phyloP scores from a whole-genome alignment of 2,888 invertebrate genomes.

The Drosophila meridionalis region DNA sequence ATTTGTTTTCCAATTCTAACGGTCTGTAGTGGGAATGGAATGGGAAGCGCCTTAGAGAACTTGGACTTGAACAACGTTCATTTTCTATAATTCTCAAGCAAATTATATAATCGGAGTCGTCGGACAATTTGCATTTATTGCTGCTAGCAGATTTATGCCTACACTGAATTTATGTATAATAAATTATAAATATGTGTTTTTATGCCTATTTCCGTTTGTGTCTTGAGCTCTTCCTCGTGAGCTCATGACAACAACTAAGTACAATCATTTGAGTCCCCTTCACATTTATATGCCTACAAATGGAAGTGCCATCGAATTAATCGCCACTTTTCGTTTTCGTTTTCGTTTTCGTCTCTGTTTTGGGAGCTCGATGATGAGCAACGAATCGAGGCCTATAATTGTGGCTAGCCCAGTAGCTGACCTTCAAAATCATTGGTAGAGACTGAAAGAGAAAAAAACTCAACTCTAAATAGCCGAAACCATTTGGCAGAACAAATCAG shows the following conservation, averaged over 20 bases:
- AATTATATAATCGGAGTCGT: slow-evolving; percentile 22
- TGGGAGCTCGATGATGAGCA: slow-evolving; percentile 42
- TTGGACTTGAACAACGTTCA: slow-evolving; percentile 2
- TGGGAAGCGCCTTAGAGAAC: neutral
- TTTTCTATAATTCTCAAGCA: neutral
- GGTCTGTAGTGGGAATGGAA: neutral
- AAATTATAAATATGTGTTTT: slow-evolving; percentile 51
- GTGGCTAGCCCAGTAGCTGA: slow-evolving; percentile 45
- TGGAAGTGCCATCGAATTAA: slow-evolving; percentile 77
- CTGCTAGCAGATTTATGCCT: slow-evolving; percentile 36
- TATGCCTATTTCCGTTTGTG: slow-evolving; percentile 31
- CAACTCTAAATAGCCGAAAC: slow-evolving; percentile 36
- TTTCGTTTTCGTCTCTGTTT: neutral
- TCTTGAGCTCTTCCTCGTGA: slow-evolving; percentile 37
- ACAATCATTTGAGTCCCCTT: slow-evolving; percentile 41
- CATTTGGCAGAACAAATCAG: slow-evolving; percentile 56
- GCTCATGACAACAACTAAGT: slow-evolving; percentile 29
- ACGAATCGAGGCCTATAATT: slow-evolving; percentile 57
- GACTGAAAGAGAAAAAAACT: slow-evolving; percentile 7
- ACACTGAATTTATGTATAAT: slow-evolving; percentile 55
- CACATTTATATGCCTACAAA: slow-evolving; percentile 71
- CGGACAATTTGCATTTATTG: slow-evolving; percentile 9
- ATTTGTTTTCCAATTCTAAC: neutral
- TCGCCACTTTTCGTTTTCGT: slow-evolving; percentile 66
- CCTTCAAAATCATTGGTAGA: slow-evolving; percentile 55